Evolutionary conservation across 2,888 invertebrate genomes (phyloP).

Genomic region (Agonum fuliginosum): DNA sequence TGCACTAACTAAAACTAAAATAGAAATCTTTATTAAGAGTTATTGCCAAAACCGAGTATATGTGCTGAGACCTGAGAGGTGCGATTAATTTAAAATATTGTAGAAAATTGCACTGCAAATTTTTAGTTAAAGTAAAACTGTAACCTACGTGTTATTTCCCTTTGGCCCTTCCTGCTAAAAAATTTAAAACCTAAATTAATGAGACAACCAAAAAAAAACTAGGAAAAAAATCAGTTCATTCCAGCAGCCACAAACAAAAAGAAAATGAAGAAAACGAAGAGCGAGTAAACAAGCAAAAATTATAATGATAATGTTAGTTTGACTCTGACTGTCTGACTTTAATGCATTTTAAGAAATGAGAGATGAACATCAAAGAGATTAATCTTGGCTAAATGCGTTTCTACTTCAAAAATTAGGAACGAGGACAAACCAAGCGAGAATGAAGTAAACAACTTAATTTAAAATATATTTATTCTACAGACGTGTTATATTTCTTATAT

Average conservation of each 20-base stretch:
- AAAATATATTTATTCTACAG: conserved; percentile 48
- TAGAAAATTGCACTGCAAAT: too few relatives aligned
- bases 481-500: conserved; percentile 47
- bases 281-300: conserved; percentile 48
- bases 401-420: conserved; percentile 53
- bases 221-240: conserved; percentile 37
- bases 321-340: conserved; percentile 45
- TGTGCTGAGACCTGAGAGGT: too few relatives aligned
- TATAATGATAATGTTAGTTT: conserved; percentile 57
- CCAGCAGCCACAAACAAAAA: conserved; percentile 12
- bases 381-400: conserved; percentile 56
- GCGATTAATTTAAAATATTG: too few relatives aligned
- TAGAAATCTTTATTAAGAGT: too few relatives aligned
- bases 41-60: too few relatives aligned
- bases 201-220: neutral
- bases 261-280: conserved; percentile 9
- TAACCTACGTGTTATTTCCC: too few relatives aligned
- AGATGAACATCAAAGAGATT: conserved; percentile 59
- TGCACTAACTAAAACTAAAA: too few relatives aligned
- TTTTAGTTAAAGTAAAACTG: too few relatives aligned
- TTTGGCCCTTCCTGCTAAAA: neutral
- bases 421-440: conserved; percentile 19
- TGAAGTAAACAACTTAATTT: conserved; percentile 53
- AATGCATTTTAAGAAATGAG: conserved; percentile 57
- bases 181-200: conserved; percentile 15